These are phyloP conservation scores for Lophotriccus pileatus DNA, from an alignment of 2,797 vertebrate species.

Conservation along the genomic window DNA sequence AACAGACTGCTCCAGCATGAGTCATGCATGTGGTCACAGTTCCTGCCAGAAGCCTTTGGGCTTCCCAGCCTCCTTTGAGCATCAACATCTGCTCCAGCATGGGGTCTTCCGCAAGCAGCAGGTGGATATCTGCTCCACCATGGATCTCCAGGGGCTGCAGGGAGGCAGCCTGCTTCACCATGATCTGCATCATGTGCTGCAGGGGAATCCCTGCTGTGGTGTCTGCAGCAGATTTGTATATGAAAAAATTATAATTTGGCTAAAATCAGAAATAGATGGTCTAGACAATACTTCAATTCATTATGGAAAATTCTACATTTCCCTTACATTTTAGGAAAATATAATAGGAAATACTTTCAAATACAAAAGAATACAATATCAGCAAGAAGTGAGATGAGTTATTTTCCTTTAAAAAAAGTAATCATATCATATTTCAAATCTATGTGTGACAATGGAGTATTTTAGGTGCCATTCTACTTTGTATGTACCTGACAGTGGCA, in stretches of 20 bases:
- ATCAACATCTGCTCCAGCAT: not conserved
- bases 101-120: not conserved
- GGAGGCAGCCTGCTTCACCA: not conserved
- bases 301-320: not conserved
- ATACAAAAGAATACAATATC: not conserved
- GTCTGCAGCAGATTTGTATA: not conserved
- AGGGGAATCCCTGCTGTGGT: not conserved
- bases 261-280: not conserved
- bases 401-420: not conserved
- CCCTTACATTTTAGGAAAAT: not conserved
- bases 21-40: not conserved
- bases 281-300: not conserved
- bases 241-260: not conserved
- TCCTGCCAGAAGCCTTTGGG: not conserved
- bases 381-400: not conserved
- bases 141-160: too few relatives aligned
- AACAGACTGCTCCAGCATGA: not conserved
- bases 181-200: not conserved
- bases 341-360: not conserved
- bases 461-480: not conserved
- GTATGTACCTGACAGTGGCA: not conserved
- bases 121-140: not conserved
- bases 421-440: not conserved
- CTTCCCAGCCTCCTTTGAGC: not conserved
- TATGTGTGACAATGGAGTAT: not conserved